Evolutionary conservation across 2,888 invertebrate species (phyloP).

Genomic region (Heliconius ismenius): DNA sequence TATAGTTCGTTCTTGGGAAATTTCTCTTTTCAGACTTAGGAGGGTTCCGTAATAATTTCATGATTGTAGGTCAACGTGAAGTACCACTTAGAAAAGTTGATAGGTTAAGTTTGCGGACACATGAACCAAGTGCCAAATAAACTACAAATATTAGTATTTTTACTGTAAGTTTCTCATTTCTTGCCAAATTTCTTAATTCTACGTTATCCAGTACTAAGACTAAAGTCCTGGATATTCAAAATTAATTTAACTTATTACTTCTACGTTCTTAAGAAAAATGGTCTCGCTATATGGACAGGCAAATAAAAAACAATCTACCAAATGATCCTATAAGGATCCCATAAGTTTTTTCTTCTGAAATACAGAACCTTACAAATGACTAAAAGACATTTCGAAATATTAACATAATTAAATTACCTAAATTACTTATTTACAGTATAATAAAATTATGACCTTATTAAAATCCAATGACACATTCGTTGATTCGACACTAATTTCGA

Average conservation of each 20-base stretch:
- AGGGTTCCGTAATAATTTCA: not conserved
- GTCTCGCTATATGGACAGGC: not conserved
- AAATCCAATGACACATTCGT: constrained; percentile 5
- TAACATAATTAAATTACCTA: not conserved
- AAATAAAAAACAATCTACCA: not conserved
- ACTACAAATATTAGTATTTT: not conserved
- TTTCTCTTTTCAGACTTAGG: not conserved
- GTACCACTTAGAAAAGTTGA: too few species aligned
- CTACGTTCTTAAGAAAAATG: not conserved
- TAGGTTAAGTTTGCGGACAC: too few species aligned
- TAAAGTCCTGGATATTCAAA: not conserved
- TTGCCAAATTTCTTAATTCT: not conserved
- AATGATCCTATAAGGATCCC: too few species aligned
- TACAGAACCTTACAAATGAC: too few species aligned
- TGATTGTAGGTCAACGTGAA: not conserved
- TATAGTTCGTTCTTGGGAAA: not conserved
- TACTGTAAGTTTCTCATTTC: not conserved
- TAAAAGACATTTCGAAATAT: not conserved
- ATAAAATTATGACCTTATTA: not conserved
- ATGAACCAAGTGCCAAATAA: not conserved
- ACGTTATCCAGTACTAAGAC: not conserved
- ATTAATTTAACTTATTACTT: not conserved
- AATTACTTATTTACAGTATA: not conserved
- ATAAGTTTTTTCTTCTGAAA: too few species aligned
- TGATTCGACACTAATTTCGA: not conserved